phyloP scores from a whole-genome alignment of 2,888 invertebrate genomes.

The Leptothorax acervorum region DNA sequence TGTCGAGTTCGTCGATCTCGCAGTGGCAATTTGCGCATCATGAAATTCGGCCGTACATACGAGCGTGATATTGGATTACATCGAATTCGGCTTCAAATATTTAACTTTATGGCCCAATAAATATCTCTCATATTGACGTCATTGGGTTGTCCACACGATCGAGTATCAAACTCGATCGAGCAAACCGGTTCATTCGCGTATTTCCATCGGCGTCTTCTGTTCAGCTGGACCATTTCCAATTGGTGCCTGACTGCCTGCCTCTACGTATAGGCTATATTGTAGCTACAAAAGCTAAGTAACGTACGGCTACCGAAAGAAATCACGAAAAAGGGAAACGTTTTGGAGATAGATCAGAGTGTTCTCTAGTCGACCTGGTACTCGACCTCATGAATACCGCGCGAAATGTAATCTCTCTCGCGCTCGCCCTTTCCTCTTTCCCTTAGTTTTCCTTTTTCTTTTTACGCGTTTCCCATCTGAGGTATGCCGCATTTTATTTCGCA shows the following conservation, averaged over 20 bases:
- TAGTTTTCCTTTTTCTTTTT: neutral
- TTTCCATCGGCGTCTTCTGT: slow-evolving; percentile 56
- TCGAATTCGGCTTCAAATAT: slow-evolving; percentile 44
- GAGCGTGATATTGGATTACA: slow-evolving; percentile 52
- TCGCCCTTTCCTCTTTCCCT: neutral
- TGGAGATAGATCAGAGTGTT: slow-evolving; percentile 56
- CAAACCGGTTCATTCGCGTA: slow-evolving; percentile 50
- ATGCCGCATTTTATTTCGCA: slow-evolving; percentile 32
- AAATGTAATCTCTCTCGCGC: slow-evolving; percentile 61
- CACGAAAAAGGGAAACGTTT: slow-evolving; percentile 56
- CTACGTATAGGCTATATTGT: neutral
- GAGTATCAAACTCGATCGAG: slow-evolving; percentile 46
- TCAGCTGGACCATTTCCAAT: slow-evolving; percentile 65
- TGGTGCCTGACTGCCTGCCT: neutral
- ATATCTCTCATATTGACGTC: slow-evolving; percentile 58
- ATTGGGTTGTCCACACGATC: slow-evolving; percentile 58
- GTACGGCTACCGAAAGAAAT: slow-evolving; percentile 51
- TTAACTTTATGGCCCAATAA: slow-evolving; percentile 59
- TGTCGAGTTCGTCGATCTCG: slow-evolving; percentile 1
- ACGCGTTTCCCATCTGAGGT: slow-evolving; percentile 10
- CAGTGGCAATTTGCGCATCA: slow-evolving; percentile 15
- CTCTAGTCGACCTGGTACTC: slow-evolving; percentile 14
- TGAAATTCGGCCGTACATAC: slow-evolving; percentile 20
- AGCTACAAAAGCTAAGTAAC: neutral
- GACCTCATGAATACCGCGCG: slow-evolving; percentile 61